Conservation (phyloP, 2,113 vertebrate species). For the Barbus barbus region DNA sequence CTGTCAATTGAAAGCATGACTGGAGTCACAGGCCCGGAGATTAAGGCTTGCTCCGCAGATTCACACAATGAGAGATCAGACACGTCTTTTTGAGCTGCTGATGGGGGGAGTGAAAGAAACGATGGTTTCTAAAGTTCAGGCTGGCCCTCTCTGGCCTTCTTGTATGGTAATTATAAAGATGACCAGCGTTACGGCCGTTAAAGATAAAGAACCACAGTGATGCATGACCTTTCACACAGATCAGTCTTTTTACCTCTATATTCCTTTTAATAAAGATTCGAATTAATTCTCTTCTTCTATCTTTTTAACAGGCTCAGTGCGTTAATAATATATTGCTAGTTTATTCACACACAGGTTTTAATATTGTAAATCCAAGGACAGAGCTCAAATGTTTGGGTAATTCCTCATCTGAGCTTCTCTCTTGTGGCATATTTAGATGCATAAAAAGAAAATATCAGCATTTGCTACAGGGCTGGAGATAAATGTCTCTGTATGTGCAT, state of each 20-base stretch:
- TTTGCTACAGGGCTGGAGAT: constrained; percentile 24
- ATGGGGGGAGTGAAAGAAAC: constrained; percentile 65
- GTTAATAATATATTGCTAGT: constrained; percentile 5
- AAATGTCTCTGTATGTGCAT: neutral
- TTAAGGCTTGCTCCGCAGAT: constrained; percentile 72
- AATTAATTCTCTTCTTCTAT: neutral
- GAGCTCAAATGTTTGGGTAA: neutral
- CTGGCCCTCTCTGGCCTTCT: constrained; percentile 63
- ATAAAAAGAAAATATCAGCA: constrained; percentile 35
- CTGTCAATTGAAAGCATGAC: constrained; percentile 75
- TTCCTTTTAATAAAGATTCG: neutral
- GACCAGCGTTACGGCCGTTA: constrained; percentile 65
- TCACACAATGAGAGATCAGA: constrained; percentile 62
- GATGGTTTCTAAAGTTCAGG: constrained; percentile 64
- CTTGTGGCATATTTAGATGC: constrained; percentile 29
- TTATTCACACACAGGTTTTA: neutral
- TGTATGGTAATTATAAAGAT: constrained; percentile 65
- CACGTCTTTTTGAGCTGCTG: constrained; percentile 69
- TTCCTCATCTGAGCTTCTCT: constrained; percentile 24
- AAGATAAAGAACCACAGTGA: constrained; percentile 57
- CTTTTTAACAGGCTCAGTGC: neutral
- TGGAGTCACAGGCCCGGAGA: constrained; percentile 69
- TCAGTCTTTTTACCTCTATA: neutral
- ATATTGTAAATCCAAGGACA: constrained; percentile 28
- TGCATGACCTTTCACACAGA: constrained; percentile 18